Base-by-base conservation (phyloP, 1,140 invertebrate species). In the Drosophila subobscura region DNA sequence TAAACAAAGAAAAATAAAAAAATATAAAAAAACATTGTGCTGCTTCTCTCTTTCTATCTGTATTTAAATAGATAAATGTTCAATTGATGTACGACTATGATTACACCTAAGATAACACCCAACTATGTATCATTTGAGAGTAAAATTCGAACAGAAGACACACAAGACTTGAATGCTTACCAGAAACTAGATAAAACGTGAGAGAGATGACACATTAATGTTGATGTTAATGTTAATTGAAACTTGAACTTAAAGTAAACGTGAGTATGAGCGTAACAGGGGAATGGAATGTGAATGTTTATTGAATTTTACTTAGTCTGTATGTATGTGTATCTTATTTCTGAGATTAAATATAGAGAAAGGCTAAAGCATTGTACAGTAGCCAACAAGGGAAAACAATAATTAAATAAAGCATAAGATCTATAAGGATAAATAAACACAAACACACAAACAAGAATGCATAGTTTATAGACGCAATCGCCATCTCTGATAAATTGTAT, bases 151-250 rank as follows among this genome's bases (percentile, higher is more conserved):
- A 22, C 33, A 41, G 63, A 65, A 46, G 77, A 80, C 72, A 85
- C 72, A 85, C 81, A 85, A 85, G 80, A 85, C 80, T 85, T 85
- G 80, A 85, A 77, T 68, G 84, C 59, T 59, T 37, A 37, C 33
- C 33, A 37, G 64, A 83, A 77, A 53, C 51, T 86, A 86, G 74
- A 12, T 37, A 12, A 37, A 37, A 37, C 8, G 10, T 33, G 10
- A 3, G 3, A 37, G 10, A 8, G 3, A 33, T 10, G 29, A 33
- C 16, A 20, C 16, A 20, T 10, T 8, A 10, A 33, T 10, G 64
- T 44, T 86, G 77, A 86, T 61, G 53, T 73, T 73, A 73, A 73
- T 73, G 71, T 56, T 80, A 84, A 86, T 80, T 72, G 41, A 72
- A 67, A 49, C 58, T 45, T 40, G 33, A 60, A 51, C 60, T 20